Evolutionary conservation across 1,140 invertebrate genomes (phyloP).

Genomic region (Drosophila quadrilineata): DNA sequence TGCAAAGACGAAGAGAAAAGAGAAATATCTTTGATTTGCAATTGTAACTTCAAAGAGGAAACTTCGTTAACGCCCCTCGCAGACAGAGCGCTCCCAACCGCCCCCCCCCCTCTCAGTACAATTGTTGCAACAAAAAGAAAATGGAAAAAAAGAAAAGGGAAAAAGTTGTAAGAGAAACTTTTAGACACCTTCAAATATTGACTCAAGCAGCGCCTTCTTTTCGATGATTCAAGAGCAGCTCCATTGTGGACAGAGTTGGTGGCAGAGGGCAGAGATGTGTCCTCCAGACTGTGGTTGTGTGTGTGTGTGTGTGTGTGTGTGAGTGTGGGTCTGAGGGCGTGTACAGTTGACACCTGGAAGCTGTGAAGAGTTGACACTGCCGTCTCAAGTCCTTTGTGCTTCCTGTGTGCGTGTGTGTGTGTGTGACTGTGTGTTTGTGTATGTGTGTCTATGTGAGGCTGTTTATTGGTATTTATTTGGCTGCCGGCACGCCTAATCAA

Average conservation of each 20-base stretch:
- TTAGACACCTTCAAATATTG: constrained; percentile 66
- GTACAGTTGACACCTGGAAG: constrained; percentile 72
- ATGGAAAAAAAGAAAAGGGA: too few species aligned
- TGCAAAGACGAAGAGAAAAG: constrained; percentile 1
- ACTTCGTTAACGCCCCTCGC: constrained; percentile 34
- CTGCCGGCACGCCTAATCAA: constrained; percentile 71
- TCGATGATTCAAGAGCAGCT: constrained; percentile 47
- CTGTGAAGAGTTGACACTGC: constrained; percentile 41
- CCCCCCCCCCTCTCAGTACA: constrained; percentile 11
- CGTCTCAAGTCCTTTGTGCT: too few species aligned
- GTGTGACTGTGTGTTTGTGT: constrained; percentile 1
- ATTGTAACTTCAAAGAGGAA: constrained; percentile 52
- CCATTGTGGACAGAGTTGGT: constrained; percentile 3
- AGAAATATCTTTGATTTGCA: constrained; percentile 10
- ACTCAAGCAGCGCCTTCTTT: constrained; percentile 46
- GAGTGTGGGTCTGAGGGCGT: constrained; percentile 54
- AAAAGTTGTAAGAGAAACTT: constrained; percentile 69
- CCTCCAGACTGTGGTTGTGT: too few species aligned
- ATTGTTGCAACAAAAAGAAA: too few species aligned
- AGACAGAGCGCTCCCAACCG: constrained; percentile 21
- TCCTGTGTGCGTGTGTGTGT: constrained; percentile 4
- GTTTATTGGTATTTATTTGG: constrained; percentile 75
- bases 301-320: constrained; percentile 16
- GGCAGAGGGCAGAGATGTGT: neutral
- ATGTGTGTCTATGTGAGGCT: constrained; percentile 18